Conservation (phyloP, 37 sponge, comb jelly and placozoan genomes). For the Aplysina aerophoba region DNA sequence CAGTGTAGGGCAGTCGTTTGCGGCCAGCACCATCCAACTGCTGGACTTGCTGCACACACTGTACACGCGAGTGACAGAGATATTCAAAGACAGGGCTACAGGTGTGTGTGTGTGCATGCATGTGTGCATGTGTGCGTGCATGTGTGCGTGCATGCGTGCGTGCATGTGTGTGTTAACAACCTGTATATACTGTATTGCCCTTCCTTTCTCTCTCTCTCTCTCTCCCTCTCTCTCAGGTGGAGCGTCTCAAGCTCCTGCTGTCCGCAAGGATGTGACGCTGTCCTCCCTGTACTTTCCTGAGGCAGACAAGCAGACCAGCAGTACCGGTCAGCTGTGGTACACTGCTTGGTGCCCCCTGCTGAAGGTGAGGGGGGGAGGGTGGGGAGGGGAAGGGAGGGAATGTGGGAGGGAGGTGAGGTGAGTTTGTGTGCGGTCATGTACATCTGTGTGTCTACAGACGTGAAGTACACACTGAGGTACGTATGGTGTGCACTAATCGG, state of each 20-base stretch:
- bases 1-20: conserved; percentile 31
- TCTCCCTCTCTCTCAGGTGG: too few relatives aligned
- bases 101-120: not conserved
- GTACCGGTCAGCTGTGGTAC: conserved; percentile 63
- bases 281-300: not conserved
- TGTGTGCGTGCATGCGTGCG: conserved; percentile 16
- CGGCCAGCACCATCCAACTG: conserved; percentile 54
- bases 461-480: too few relatives aligned
- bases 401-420: too few relatives aligned
- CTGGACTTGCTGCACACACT: conserved; percentile 86
- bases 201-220: too few relatives aligned
- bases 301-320: not conserved
- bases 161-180: too few relatives aligned
- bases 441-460: conserved; percentile 3
- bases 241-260: too few relatives aligned
- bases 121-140: not conserved
- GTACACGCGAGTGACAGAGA: conserved; percentile 47
- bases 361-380: conserved; percentile 56
- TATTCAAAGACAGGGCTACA: conserved; percentile 5
- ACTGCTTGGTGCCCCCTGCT: conserved; percentile 88
- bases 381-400: too few relatives aligned
- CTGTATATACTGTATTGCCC: too few relatives aligned
- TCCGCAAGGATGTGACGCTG: too few relatives aligned
- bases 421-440: conserved; percentile 5
- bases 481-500: too few relatives aligned